A percentile compares a stretch with the other conserved stretches of the same genome.
These are phyloP conservation scores for Thunnus maccoyii DNA, from an alignment of 2,113 vertebrate species.

Conservation along the genomic window DNA sequence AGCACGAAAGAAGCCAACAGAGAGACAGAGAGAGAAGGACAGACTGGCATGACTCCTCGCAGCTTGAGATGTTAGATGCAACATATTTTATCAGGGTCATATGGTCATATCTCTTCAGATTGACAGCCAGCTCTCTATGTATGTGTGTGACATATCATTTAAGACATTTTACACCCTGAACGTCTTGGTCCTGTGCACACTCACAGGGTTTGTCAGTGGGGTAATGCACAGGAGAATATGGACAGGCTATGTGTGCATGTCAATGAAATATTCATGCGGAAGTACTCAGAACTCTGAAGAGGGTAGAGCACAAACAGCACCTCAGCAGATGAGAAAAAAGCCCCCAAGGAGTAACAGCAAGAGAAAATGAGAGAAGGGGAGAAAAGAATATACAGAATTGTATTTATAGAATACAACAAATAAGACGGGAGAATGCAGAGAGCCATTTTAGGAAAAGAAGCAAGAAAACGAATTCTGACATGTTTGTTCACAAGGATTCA, in stretches of 20 bases:
- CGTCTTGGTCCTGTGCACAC: neutral
- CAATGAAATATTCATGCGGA: slow-evolving; percentile 79
- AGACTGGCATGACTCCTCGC: slow-evolving; percentile 23
- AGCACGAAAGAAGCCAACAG: slow-evolving; percentile 22
- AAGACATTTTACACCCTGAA: slow-evolving; percentile 37
- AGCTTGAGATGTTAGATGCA: slow-evolving; percentile 27
- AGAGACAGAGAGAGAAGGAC: slow-evolving; percentile 17
- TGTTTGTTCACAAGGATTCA: slow-evolving; percentile 2
- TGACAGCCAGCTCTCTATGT: slow-evolving; percentile 20
- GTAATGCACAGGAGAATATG: slow-evolving; percentile 63
- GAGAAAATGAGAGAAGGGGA: slow-evolving; percentile 20
- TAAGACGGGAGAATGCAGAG: slow-evolving; percentile 20
- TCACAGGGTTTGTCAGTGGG: slow-evolving; percentile 45
- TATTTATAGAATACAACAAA: slow-evolving; percentile 59
- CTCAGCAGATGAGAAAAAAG: slow-evolving; percentile 58
- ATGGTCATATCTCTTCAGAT: slow-evolving; percentile 49
- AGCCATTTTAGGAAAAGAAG: slow-evolving; percentile 28
- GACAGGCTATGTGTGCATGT: slow-evolving; percentile 49
- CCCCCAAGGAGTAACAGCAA: slow-evolving; percentile 51
- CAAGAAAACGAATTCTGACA: neutral
- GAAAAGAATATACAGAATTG: slow-evolving; percentile 32
- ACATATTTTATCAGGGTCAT: slow-evolving; percentile 21
- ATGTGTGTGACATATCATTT: slow-evolving; percentile 40
- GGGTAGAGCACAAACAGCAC: slow-evolving; percentile 70
- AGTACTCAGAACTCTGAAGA: slow-evolving; percentile 74